Percentiles rank a stretch among this genome's conserved stretches.
These are phyloP conservation scores for Armadillidium nasatum DNA, from an alignment of 1,140 invertebrate species.

Conservation along the genomic window DNA sequence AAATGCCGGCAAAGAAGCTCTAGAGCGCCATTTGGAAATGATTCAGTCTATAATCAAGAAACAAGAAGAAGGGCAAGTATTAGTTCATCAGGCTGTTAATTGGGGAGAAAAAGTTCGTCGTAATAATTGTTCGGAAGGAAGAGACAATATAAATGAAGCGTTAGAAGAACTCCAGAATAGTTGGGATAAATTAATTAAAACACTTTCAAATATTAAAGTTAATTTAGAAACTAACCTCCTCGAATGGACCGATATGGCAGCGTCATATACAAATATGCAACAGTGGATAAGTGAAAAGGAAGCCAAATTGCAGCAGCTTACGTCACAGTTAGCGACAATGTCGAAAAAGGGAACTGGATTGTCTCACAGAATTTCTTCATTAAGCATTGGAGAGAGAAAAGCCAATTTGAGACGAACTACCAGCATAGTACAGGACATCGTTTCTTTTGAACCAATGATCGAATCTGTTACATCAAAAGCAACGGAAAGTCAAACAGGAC, in stretches of 20 bases:
- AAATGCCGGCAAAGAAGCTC: conserved; percentile 73
- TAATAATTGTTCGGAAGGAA: conserved; percentile 80
- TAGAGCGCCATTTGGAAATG: conserved; percentile 72
- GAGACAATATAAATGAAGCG: conserved; percentile 78
- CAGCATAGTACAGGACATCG: conserved; percentile 82
- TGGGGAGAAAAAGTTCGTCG: conserved; percentile 86
- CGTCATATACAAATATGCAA: conserved; percentile 80
- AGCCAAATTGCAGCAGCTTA: conserved; percentile 77
- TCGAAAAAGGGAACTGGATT: conserved; percentile 50
- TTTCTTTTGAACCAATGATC: conserved; percentile 91
- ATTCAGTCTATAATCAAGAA: conserved; percentile 70
- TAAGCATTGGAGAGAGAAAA: conserved; percentile 77
- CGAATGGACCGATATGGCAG: conserved; percentile 93
- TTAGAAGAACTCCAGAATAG: conserved; percentile 86
- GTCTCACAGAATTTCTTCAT: conserved; percentile 63
- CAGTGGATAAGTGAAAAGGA: conserved; percentile 94
- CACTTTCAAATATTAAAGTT: conserved; percentile 87
- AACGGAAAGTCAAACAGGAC: conserved; percentile 75
- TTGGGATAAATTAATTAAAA: conserved; percentile 86
- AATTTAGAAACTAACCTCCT: conserved; percentile 83
- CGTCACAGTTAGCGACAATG: conserved; percentile 30
- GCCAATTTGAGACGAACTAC: conserved; percentile 83
- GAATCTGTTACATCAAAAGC: conserved; percentile 86
- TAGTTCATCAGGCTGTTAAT: conserved; percentile 83
- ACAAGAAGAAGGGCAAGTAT: conserved; percentile 83